phyloP scores from a whole-genome alignment of 92 coral and sea anemone species.

The Siderastrea siderea region DNA sequence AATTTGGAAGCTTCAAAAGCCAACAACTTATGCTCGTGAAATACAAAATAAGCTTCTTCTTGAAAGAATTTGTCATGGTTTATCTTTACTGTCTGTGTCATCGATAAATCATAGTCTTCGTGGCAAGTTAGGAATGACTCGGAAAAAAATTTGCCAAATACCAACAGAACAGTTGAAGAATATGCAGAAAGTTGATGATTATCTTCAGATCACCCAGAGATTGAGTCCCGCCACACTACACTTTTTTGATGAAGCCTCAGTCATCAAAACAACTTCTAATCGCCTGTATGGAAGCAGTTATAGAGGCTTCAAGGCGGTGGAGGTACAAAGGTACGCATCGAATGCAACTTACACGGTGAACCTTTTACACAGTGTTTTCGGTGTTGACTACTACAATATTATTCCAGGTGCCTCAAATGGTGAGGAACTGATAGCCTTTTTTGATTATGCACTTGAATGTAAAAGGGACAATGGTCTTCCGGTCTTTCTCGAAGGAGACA shows the following conservation, averaged over 20 bases:
- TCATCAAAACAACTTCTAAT: slow-evolving; percentile 45
- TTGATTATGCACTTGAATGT: slow-evolving; percentile 59
- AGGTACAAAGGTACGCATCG: slow-evolving; percentile 66
- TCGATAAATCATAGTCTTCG: slow-evolving; percentile 24
- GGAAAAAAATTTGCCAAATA: slow-evolving; percentile 38
- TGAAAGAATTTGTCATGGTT: slow-evolving; percentile 41
- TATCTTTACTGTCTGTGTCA: slow-evolving; percentile 28
- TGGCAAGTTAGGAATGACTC: slow-evolving; percentile 42
- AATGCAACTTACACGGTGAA: slow-evolving; percentile 62
- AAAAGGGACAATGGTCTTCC: too few species aligned
- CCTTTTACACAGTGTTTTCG: too few species aligned
- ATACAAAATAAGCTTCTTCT: slow-evolving; percentile 37
- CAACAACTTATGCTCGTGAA: slow-evolving; percentile 48
- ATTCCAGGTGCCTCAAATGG: slow-evolving; percentile 67
- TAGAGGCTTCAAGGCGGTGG: slow-evolving; percentile 47
- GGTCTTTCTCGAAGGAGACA: slow-evolving; percentile 47
- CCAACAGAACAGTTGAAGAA: slow-evolving; percentile 48
- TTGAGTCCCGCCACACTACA: slow-evolving; percentile 15
- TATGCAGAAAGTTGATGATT: slow-evolving; percentile 52
- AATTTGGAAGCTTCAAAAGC: slow-evolving; percentile 65
- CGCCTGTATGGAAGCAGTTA: slow-evolving; percentile 58
- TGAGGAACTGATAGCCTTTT: slow-evolving; percentile 42
- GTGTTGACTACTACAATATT: slow-evolving; percentile 51
- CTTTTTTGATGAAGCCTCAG: slow-evolving; percentile 53
- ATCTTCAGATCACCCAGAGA: slow-evolving; percentile 21